Evolutionary conservation across 2,888 invertebrate species (phyloP).

Genomic region (Ochropleura leucogaster): DNA sequence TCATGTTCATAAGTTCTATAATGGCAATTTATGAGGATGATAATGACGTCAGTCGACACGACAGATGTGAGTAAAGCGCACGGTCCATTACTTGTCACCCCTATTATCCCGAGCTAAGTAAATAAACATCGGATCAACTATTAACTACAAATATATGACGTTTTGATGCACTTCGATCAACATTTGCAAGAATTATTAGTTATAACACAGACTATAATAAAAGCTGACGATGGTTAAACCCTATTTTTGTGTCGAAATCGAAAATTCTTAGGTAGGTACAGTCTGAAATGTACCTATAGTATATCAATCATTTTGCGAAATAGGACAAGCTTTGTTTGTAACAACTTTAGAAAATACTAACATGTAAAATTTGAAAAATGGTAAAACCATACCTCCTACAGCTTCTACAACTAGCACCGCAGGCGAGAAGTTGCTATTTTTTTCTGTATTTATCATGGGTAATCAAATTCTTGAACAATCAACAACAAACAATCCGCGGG

Average conservation of each 20-base stretch:
- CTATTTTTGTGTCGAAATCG: background rate
- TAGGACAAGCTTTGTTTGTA: background rate
- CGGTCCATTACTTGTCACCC: constrained; percentile 83
- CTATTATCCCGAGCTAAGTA: constrained; percentile 73
- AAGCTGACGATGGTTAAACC: background rate
- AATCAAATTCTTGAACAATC: background rate
- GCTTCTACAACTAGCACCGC: background rate
- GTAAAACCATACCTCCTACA: background rate
- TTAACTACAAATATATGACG: constrained; percentile 68
- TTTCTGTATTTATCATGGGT: background rate
- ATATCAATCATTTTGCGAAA: background rate
- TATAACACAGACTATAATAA: background rate
- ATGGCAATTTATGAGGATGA: constrained; percentile 70
- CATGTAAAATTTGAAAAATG: background rate
- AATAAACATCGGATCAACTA: constrained; percentile 76
- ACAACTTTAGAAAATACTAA: background rate
- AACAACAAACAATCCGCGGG: background rate
- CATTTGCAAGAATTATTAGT: constrained; percentile 7
- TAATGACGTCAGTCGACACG: constrained; percentile 75
- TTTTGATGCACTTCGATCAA: constrained; percentile 66
- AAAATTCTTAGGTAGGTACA: background rate
- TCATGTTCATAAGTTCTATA: constrained; percentile 23
- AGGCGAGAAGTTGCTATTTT: background rate
- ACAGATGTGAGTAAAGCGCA: constrained; percentile 74
- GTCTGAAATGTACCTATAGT: background rate